Evolutionary conservation across 2,113 vertebrate genomes (phyloP), one percentile per base, ranked within the genome.

Genomic region (Sylvia atricapilla): DNA sequence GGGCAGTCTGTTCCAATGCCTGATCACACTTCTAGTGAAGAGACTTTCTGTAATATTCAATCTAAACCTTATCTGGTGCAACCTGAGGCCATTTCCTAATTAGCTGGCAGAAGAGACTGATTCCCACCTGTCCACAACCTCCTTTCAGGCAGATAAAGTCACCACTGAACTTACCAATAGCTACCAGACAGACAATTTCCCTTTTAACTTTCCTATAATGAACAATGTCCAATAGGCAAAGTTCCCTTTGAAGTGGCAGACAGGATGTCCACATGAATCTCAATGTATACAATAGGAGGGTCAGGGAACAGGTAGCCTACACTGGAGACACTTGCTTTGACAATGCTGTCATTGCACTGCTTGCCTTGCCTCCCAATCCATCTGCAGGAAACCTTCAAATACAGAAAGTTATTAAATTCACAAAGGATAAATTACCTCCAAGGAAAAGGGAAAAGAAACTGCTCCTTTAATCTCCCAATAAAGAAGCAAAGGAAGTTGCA

Each of bases 401-500:
- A 53, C 0, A 0, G 53, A 53, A 96, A 83, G 28, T 66, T 94
- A 90, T 80, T 95, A 82, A 93, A 81, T 84, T 68, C 90, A 92
- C 73, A 89, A 93, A 75, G 15, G 21, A 88, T 94, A 89, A 95
- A 93, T 95, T 92, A 91, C 90, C 91, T 70, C 56, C 81, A 63
- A 86, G 75, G 68, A 93, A 87, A 73, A 80, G 31, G 33, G 83
- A 87, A 60, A 91, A 85, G 67, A 33, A 41, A 59, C 28, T 82
- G 69, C 62, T 90, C 63, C 49, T 91, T 96, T 95, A 95, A 96
- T 95, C 84, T 89, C 89, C 43, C 83, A 95, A 31, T 44, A 78
- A 92, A 89, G 92, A 89, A 80, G 67, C 46, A 87, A 75, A 93
- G 95, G 88, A 96, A 97, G 95, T 94, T 95, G 81, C 87, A 66